These are phyloP conservation scores for Chloromyia formosa DNA, from an alignment of 2,888 invertebrate genomes.

Conservation along the genomic window DNA sequence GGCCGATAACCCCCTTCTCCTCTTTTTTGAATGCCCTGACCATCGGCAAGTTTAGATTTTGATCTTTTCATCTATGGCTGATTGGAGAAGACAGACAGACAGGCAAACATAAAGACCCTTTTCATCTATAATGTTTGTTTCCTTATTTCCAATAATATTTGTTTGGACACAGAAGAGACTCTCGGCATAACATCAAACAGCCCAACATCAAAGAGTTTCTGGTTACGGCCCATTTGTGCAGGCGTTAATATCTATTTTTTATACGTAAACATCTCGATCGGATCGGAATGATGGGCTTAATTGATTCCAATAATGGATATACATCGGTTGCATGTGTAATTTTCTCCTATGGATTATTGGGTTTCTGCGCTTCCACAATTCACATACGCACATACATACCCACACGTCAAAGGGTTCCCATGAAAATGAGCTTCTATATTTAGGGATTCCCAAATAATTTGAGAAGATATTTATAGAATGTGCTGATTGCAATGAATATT, in stretches of 20 bases:
- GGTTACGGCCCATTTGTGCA: slow-evolving; percentile 31
- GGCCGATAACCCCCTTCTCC: not conserved
- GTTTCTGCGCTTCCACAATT: not conserved
- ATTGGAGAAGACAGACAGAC: slow-evolving; percentile 20
- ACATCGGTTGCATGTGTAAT: slow-evolving; percentile 1
- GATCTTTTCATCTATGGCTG: slow-evolving; percentile 12
- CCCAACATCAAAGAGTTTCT: slow-evolving; percentile 39
- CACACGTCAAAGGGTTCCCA: not conserved
- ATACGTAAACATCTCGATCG: slow-evolving; percentile 35
- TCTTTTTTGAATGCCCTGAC: slow-evolving; percentile 15
- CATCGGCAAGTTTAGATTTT: slow-evolving; percentile 24
- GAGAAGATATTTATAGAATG: slow-evolving; percentile 20
- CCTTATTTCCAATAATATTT: slow-evolving; percentile 41
- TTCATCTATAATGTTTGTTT: slow-evolving; percentile 40
- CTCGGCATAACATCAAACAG: slow-evolving; percentile 38
- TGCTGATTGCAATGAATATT: not conserved
- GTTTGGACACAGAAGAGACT: slow-evolving; percentile 42
- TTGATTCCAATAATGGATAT: slow-evolving; percentile 37
- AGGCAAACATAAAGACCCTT: slow-evolving; percentile 31
- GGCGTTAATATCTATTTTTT: slow-evolving; percentile 31
- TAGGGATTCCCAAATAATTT: not conserved
- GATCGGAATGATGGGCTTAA: slow-evolving; percentile 34
- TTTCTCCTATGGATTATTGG: not conserved
- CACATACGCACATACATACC: too few relatives aligned
- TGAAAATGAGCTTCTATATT: slow-evolving; percentile 2